Base-by-base conservation (phyloP, 2,113 vertebrate species). In the Xiphophorus maculatus region DNA sequence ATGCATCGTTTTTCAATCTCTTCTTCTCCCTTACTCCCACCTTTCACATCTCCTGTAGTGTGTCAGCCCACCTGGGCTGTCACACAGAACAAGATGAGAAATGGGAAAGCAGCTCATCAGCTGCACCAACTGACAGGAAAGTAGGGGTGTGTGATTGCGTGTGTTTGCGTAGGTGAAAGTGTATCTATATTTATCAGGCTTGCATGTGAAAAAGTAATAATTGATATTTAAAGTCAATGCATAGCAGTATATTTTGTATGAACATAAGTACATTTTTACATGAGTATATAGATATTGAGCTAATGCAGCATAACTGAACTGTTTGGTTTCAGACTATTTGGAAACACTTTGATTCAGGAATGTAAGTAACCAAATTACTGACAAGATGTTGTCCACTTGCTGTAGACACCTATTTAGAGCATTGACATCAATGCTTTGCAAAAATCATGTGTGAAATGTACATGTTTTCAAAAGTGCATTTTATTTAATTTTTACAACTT, bases 21-120 rank as follows among this genome's bases (percentile, higher is more conserved):
- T 62, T 71, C 67, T 74, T 37, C 80, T 62, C 66, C n/a, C 4
- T n/a, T 72, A 63, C 51, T 42, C 64, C 65, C 74, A 79, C 74
- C 75, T 48, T 76, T 87, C 71, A 85, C 69, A 84, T 87, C 86
- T 89, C 76, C 81, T 83, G 84, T 86, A 91, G 89, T 92, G 87
- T 89, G 88, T 89, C 79, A 84, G 87, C 84, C 78, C 79, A 88
- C 84, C 73, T 85, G 80, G 74, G 84, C 81, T 91, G 88, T 90
- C 89, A 83, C 68, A 84, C 65, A 87, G 84, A 90, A 86, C 81
- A 90, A 84, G 90, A 90, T 81, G 80, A 87, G 83, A 89, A 90
- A 87, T 66, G 33, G 81, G 80, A 91, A 91, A 92, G 87, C 75
- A 89, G 83, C 85, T 90, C 91, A 89, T 90, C 89, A 87, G 76